Evolutionary conservation across 2,888 invertebrate species (phyloP).

Genomic region (Ditula angustiorana): DNA sequence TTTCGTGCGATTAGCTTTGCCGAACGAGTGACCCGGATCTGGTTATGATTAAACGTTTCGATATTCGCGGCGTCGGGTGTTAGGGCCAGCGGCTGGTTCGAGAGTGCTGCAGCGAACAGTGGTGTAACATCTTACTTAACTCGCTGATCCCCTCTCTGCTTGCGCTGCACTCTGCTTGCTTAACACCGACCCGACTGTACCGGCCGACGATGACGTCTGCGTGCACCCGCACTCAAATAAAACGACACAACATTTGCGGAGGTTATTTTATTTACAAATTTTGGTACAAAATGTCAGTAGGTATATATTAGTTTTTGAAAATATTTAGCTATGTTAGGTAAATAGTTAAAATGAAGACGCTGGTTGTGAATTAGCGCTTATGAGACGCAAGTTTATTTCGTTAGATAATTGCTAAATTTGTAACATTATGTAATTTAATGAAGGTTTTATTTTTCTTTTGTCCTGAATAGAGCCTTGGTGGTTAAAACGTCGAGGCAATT

Average conservation of each 20-base stretch:
- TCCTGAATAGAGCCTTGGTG: no score
- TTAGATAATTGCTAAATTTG: no score
- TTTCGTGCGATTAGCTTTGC: slow-evolving; percentile 55
- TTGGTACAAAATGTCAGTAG: slow-evolving; percentile 12
- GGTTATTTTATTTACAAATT: slow-evolving; percentile 30
- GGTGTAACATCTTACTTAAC: slow-evolving; percentile 83
- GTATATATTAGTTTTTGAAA: background rate
- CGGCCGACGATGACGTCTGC: background rate
- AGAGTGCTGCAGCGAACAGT: slow-evolving; percentile 69
- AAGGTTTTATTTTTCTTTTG: no score
- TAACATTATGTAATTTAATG: no score
- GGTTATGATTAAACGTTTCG: slow-evolving; percentile 51
- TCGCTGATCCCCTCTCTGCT: slow-evolving; percentile 60
- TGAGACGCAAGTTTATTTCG: no score
- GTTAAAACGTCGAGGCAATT: no score
- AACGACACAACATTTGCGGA: slow-evolving; percentile 13
- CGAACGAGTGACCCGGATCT: slow-evolving; percentile 66
- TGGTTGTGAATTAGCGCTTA: no score
- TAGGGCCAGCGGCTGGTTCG: slow-evolving; percentile 62
- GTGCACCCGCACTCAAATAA: slow-evolving; percentile 18
- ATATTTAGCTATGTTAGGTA: no score
- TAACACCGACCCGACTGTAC: background rate
- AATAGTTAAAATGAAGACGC: no score
- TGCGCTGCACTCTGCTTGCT: slow-evolving; percentile 47
- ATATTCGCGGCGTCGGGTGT: slow-evolving; percentile 59